These are phyloP conservation scores for Nasalis larvatus DNA, from an alignment of 2,113 vertebrate species.

Conservation along the genomic window DNA sequence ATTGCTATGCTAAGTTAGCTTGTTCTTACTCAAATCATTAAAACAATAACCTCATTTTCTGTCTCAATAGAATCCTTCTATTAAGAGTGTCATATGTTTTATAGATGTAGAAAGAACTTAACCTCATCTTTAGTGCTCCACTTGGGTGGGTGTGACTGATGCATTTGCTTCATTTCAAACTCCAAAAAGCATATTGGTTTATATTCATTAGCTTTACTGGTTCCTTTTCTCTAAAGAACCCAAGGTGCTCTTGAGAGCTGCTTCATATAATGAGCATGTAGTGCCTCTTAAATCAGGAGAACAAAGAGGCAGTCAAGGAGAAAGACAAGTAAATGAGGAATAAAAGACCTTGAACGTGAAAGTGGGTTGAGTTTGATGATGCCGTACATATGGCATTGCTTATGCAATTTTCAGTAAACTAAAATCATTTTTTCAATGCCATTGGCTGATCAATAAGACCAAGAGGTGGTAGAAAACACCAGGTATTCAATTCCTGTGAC, in stretches of 20 bases:
- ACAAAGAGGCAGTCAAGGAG: not conserved
- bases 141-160: not conserved
- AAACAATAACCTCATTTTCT: not conserved
- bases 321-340: not conserved
- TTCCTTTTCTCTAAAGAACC: not conserved
- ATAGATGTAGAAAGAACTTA: not conserved
- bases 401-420: fast-evolving
- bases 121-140: fast-evolving
- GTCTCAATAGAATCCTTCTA: not conserved
- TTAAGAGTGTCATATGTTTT: not conserved
- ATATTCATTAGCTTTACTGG: not conserved
- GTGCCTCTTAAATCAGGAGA: not conserved
- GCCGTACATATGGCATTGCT: fast-evolving
- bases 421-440: fast-evolving
- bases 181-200: not conserved
- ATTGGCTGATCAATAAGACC: fast-evolving
- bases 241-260: not conserved
- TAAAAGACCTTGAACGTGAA: not conserved
- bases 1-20: fast-evolving
- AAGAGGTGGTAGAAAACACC: not conserved
- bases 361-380: not conserved
- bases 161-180: not conserved
- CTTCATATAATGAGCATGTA: fast-evolving
- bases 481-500: too few species aligned
- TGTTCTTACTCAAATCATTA: not conserved